Evolutionary conservation across 2,113 vertebrate species (phyloP), one percentile per base, ranked within the genome.

Genomic region (Prinia subflava): DNA sequence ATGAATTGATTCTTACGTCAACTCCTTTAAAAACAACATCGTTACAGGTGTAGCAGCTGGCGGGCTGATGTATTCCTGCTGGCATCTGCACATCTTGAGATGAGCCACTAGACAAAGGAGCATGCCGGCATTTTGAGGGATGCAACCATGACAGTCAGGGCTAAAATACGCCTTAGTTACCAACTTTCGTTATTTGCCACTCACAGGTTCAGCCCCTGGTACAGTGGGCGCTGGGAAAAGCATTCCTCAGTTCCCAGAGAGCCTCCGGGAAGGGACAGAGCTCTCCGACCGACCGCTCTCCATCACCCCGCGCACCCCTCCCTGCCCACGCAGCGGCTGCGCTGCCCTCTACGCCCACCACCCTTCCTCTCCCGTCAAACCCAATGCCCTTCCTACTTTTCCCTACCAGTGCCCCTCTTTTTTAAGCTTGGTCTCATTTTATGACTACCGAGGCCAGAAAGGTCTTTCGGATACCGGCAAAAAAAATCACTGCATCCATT

Each of bases 81-180:
- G 90, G 87, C 59, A 94, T 69, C 83, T 44, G 76, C 93, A 92
- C 35, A 56, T 63, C 92, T 90, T 24, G 68, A 88, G 92, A 93
- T 89, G 83, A 93, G 88, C 90, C 7, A 16, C 77, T 6, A 96
- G 87, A 97, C 94, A 96, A 97, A 97, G 92, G 74, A 94, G 81
- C 89, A 79, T 0, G 81, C 94, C 89, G 94, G 95, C 95, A 96
- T 96, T 95, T 96, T 96, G 91, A 95, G 37, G 86, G 90, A 96
- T 79, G 83, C 83, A 35, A 83, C 85, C 90, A 81, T 75, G 85
- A 84, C 64, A 83, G 85, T 24, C 68, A 13, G 28, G 1, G 15
- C 70, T 86, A 64, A 71, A 83, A 89, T 3, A 86, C 1, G 0
- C 53, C 42, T 49, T 4, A 53, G 30, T 59, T 65, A 92, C 28